These are phyloP conservation scores for Tauraco erythrolophus DNA, from an alignment of 2,113 vertebrate genomes.

Conservation along the genomic window DNA sequence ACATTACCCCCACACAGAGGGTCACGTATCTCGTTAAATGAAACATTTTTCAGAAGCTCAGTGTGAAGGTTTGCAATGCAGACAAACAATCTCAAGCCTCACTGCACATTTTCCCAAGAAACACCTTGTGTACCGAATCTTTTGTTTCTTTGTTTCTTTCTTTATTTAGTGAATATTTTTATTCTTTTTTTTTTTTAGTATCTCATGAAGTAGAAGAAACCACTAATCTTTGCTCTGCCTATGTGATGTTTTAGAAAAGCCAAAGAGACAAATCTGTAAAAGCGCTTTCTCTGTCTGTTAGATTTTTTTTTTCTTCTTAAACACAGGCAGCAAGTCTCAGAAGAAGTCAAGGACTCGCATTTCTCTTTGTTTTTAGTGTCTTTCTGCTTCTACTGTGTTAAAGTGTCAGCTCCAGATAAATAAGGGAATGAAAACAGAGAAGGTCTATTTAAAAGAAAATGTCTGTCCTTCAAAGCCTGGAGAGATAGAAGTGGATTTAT, in stretches of 20 bases:
- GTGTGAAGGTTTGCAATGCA: neutral
- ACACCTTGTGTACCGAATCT: neutral
- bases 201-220: slow-evolving; percentile 3
- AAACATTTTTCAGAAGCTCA: slow-evolving; percentile 37
- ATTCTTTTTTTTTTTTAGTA: neutral
- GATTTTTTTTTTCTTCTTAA: slow-evolving; percentile 11
- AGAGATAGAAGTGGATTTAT: slow-evolving; percentile 48
- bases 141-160: neutral
- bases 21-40: slow-evolving; percentile 28
- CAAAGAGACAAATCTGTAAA: slow-evolving; percentile 32
- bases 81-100: neutral
- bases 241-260: slow-evolving; percentile 31
- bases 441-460: slow-evolving; percentile 54
- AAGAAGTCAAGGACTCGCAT: slow-evolving; percentile 62
- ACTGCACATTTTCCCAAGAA: slow-evolving; percentile 4
- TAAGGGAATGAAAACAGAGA: slow-evolving; percentile 59
- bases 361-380: slow-evolving; percentile 59
- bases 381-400: slow-evolving; percentile 42
- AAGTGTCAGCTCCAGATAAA: slow-evolving; percentile 55
- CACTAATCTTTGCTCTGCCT: slow-evolving; percentile 8
- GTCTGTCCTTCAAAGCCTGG: slow-evolving; percentile 46
- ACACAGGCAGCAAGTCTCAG: slow-evolving; percentile 32
- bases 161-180: slow-evolving; percentile 5
- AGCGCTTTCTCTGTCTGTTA: neutral
- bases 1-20: neutral